phyloP scores from a whole-genome alignment of 2,113 vertebrate species.

The Elephantulus edwardii region DNA sequence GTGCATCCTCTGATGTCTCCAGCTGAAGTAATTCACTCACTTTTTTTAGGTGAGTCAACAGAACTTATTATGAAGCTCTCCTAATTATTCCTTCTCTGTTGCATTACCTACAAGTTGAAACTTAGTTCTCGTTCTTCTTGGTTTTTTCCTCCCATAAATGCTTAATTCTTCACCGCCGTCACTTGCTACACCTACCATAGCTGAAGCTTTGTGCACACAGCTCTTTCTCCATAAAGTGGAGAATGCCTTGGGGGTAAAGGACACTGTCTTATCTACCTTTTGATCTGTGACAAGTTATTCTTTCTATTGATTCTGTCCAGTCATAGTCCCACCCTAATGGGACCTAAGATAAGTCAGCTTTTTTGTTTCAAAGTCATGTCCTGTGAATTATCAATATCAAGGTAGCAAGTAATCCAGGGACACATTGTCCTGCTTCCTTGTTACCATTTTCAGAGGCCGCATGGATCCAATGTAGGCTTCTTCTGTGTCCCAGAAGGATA shows the following conservation, averaged over 20 bases:
- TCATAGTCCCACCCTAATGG: too few relatives aligned
- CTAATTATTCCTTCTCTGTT: neutral
- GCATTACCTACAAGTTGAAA: neutral
- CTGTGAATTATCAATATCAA: neutral
- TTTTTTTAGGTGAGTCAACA: neutral
- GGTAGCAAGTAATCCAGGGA: neutral
- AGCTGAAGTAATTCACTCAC: neutral
- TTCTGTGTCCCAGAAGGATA: conserved; percentile 92
- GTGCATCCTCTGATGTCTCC: neutral
- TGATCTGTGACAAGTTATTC: neutral
- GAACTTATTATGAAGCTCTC: neutral
- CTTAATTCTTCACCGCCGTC: neutral
- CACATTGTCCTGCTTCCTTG: neutral
- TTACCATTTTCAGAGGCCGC: conserved; percentile 93
- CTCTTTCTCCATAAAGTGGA: neutral
- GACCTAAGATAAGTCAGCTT: neutral
- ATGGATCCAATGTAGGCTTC: conserved; percentile 93
- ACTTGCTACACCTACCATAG: neutral
- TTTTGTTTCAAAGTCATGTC: neutral
- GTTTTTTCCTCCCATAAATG: neutral
- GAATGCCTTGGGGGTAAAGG: neutral
- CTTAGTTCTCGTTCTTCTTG: neutral
- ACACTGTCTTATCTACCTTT: neutral
- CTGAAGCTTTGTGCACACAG: neutral
- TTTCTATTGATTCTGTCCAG: neutral